Conservation (phyloP, 2,797 vertebrate species). For the Lagocephalus sceleratus region DNA sequence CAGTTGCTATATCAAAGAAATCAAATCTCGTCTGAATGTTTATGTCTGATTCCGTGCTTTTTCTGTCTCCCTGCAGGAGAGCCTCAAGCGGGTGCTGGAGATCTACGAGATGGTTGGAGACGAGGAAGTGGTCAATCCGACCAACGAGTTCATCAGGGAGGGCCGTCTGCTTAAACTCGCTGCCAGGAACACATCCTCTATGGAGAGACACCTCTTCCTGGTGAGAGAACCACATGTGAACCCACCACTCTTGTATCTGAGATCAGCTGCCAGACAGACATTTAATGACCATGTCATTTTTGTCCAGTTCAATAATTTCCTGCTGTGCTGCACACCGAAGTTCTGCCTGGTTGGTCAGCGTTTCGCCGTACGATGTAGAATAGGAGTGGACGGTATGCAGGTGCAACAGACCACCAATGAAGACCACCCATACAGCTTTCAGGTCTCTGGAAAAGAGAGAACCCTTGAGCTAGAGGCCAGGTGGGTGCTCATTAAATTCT, state of each 20-base stretch:
- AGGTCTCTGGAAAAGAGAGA: slow-evolving; percentile 86
- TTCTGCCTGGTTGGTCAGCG: slow-evolving; percentile 85
- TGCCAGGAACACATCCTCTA: slow-evolving; percentile 78
- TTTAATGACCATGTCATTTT: not conserved
- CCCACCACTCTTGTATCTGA: no score
- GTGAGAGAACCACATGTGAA: slow-evolving; percentile 59
- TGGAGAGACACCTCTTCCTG: slow-evolving; percentile 88
- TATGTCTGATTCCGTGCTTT: not conserved
- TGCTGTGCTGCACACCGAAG: slow-evolving; percentile 86
- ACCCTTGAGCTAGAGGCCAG: slow-evolving; percentile 85
- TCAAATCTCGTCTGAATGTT: no score
- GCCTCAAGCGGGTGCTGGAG: slow-evolving; percentile 84
- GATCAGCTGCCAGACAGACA: no score
- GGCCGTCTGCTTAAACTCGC: slow-evolving; percentile 88
- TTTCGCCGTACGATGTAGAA: slow-evolving; percentile 82
- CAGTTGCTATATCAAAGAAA: no score
- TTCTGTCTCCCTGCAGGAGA: slow-evolving; percentile 69
- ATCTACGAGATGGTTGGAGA: slow-evolving; percentile 89
- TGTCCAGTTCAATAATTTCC: slow-evolving; percentile 88
- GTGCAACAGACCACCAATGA: slow-evolving; percentile 79
- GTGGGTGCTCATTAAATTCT: slow-evolving; percentile 53
- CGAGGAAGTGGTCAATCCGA: slow-evolving; percentile 85
- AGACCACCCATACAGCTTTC: slow-evolving; percentile 81
- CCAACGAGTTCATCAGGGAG: slow-evolving; percentile 85
- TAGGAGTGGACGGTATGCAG: slow-evolving; percentile 83